Evolutionary conservation across 2,888 invertebrate species (phyloP).

Genomic region (Trachelus stipa): DNA sequence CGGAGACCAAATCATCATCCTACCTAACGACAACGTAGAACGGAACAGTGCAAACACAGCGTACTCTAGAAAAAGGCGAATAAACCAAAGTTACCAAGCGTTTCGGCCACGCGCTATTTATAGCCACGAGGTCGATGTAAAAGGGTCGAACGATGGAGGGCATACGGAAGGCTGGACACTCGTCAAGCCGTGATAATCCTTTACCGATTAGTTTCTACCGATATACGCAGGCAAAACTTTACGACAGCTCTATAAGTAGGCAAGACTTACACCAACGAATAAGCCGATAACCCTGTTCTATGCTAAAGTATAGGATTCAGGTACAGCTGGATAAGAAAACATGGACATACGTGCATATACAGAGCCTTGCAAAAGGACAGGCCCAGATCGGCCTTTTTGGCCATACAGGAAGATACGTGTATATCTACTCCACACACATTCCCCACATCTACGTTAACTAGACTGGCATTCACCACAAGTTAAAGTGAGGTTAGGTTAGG

Average conservation of each 20-base stretch:
- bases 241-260: constrained; percentile 29
- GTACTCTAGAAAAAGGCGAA: not conserved
- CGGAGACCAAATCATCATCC: not conserved
- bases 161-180: constrained; percentile 52
- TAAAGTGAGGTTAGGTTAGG: not conserved
- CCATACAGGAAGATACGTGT: constrained; percentile 32
- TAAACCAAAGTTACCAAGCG: constrained; percentile 1
- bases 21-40: not conserved
- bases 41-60: not conserved
- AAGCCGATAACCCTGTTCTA: not conserved
- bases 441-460: constrained; percentile 11
- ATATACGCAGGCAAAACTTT: constrained; percentile 48
- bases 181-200: constrained; percentile 56
- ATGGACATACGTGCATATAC: not conserved
- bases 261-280: constrained; percentile 29
- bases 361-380: constrained; percentile 26
- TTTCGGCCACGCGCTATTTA: constrained; percentile 5
- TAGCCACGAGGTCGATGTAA: not conserved
- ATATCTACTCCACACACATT: constrained; percentile 16
- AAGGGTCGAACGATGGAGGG: constrained; percentile 4
- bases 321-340: not conserved
- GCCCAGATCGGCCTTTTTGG: constrained; percentile 40
- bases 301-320: not conserved
- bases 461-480: not conserved
- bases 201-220: constrained; percentile 55